Base-by-base conservation (phyloP, 2,888 invertebrate species). In the Acrobasis consociella region DNA sequence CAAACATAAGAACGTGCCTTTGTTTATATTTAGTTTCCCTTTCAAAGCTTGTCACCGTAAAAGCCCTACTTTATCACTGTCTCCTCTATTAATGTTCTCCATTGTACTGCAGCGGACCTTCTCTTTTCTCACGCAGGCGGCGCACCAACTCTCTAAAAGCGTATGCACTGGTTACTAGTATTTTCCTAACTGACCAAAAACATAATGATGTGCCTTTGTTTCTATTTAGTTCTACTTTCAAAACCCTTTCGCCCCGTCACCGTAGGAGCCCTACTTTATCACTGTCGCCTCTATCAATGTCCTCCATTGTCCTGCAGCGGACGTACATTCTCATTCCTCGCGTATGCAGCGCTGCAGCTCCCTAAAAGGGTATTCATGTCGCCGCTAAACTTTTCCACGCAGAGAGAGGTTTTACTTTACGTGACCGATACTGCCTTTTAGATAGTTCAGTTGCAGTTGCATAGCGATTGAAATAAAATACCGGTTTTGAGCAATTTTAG, bases 361-460 rank as follows among this genome's bases (percentile, higher is more conserved):
- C 52, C 64, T 69, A 65, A 69, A 67, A 69, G 68, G 67, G 62
- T 62, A 65, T 63, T 58, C 68, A 62, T 67, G 68, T 69, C 65
- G 61, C 31, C 39, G 49, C 55, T 49, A 53, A 67, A 67, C 65
- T 69, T 67, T 68, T 38, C 46, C 53, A 51, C 60, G 51, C 46
- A 49, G 60, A 17, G 64, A 58, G 49, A 55, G 22, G 49, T 55
- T 49, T 42, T 56, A n/a, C 52, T 63, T 62, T 61, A 62, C 66
- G 64, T 66, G 66, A 64, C 64, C 64, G 65, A 64, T 62, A 58
- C 51, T 46, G 60, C 58, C 60, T 38, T 62, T 60, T 63, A 38
- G 55, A 60, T 49, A 37, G 10, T 15, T 49, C 11, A 49, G 13
- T 46, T 49, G 5, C 22, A 13, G 31, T 31, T 16, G 50, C 17